Base-by-base conservation (phyloP, 92 coral and sea anemone species). In the Palythoa heliodiscus region DNA sequence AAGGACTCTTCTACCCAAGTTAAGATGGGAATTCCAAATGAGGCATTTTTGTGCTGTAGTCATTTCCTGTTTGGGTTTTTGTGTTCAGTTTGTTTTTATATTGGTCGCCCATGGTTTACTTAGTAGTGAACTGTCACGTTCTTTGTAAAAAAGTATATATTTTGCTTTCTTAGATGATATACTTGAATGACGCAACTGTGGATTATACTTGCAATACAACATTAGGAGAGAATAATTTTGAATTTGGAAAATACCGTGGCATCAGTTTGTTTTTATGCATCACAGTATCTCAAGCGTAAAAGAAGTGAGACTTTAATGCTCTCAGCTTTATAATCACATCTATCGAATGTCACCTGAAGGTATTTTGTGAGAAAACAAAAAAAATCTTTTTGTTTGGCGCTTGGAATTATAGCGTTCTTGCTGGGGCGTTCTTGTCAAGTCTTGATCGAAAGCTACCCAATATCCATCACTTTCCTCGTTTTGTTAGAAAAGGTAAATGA, bases 61-160 rank as follows among this genome's bases (percentile, higher is more conserved):
- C 61, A 35, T 52, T 80, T 80, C 84, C 84, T 80, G 84, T 80
- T 66, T 22, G 73, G 20, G 23, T 47, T 48, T 80, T 66, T 47
- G 61, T 20, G 63, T 39, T 11, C 19, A 7, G 61, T 66, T 47
- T 80, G 84, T 80, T 80, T 43, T 80, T 25, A 47, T 80, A 80
- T 80, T 80, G 84, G 63, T 24, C 47, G 74, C 48, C 3, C 63
- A 61, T 63, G 71, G 71, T 58, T 79, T 80, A 67, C 60, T 64
- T 20, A 55, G 72, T 55, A 64, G 57, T 16, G n/a, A 5, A 20
- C 43, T 80, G 84, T 80, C 84, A 66, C 84, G 84, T 80, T 47
- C 23, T 80, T 66, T 15, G 4, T 12, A 57, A 76, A 5, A 69
- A 25, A 13, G 24, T 23, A 24, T 69, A 25, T 69, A 37, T 69